Conservation (phyloP, 2,888 invertebrate genomes). For the Agrotis clavis region DNA sequence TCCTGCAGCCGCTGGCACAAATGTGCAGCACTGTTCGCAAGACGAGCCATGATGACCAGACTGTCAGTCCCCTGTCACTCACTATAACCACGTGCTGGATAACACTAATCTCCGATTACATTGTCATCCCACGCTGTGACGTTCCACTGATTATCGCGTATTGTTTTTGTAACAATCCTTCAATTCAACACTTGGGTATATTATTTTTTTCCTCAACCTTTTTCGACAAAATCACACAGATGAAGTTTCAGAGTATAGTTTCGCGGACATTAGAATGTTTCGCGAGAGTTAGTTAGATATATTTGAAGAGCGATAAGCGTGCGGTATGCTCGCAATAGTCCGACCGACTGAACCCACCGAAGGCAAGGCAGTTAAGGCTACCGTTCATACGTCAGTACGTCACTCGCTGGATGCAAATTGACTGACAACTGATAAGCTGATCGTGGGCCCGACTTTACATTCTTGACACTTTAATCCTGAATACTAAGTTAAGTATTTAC, state of each 20-base stretch:
- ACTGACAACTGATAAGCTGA: slow-evolving; percentile 64
- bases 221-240: slow-evolving; percentile 26
- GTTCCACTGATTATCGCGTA: slow-evolving; percentile 55
- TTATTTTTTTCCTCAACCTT: slow-evolving; percentile 34
- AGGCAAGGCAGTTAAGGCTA: slow-evolving; percentile 23
- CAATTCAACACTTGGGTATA: slow-evolving; percentile 45
- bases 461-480: slow-evolving; percentile 56
- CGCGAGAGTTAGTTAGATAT: not conserved
- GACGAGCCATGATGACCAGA: slow-evolving; percentile 78
- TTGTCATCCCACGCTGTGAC: slow-evolving; percentile 60
- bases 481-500: slow-evolving; percentile 41
- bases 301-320: slow-evolving; percentile 56
- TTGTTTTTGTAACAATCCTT: slow-evolving; percentile 50
- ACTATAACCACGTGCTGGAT: slow-evolving; percentile 63
- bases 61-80: slow-evolving; percentile 35
- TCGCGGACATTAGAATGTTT: not conserved
- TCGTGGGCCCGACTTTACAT: slow-evolving; percentile 30
- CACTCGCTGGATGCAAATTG: slow-evolving; percentile 61
- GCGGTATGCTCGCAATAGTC: slow-evolving; percentile 57
- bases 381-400: slow-evolving; percentile 42
- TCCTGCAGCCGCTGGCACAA: slow-evolving; percentile 87
- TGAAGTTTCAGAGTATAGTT: slow-evolving; percentile 33
- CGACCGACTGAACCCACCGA: slow-evolving; percentile 60
- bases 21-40: slow-evolving; percentile 84
- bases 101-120: slow-evolving; percentile 67